Evolutionary conservation across 1,140 invertebrate species (phyloP), one percentile per base, ranked within the genome.

Genomic region (Sogatella furcifera): DNA sequence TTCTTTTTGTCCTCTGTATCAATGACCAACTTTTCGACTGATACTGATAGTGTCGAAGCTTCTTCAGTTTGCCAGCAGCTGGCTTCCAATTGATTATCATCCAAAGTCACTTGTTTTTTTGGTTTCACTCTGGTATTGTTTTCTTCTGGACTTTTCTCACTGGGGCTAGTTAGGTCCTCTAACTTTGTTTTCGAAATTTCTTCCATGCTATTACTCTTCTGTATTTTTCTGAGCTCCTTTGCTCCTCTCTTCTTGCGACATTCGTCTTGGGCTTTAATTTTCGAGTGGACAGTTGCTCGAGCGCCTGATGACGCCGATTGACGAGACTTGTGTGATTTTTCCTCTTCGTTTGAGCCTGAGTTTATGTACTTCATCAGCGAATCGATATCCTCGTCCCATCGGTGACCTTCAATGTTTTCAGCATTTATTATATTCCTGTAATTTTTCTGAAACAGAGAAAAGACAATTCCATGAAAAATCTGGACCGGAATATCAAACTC

Each of bases 111-210:
- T 62, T 73, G 71, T 59, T 74, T 77, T 56, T 70, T 71, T 67
- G 66, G 67, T 66, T 71, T 22, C 8, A 31, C 17, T 52, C 19
- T 21, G 28, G 34, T 34, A 8, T 22, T 34, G 6, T 52, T 57
- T 38, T 59, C 59, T 17, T 15, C 42, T 19, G 43, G 13, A 46
- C 17, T 57, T 21, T 15, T 21, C 31, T 59, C 57, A 46, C 22
- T 60, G 31, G 43, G 21, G 38, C 59, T 44, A 10, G 81, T 84
- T 52, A 85, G 74, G 69, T 87, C 84, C 66, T 84, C 82, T 19
- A 86, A 71, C 72, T 81, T 85, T 13, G 81, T 82, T 56, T 81
- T 81, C 2, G 83, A 84, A 61, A 86, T 80, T 71, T 87, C 85
- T 71, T 86, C 85, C 38, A 87, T 52, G 52, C 66, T 69, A 52